These are phyloP conservation scores for Oncopodura yosiiana DNA, from an alignment of 1,140 invertebrate genomes.

Conservation along the genomic window DNA sequence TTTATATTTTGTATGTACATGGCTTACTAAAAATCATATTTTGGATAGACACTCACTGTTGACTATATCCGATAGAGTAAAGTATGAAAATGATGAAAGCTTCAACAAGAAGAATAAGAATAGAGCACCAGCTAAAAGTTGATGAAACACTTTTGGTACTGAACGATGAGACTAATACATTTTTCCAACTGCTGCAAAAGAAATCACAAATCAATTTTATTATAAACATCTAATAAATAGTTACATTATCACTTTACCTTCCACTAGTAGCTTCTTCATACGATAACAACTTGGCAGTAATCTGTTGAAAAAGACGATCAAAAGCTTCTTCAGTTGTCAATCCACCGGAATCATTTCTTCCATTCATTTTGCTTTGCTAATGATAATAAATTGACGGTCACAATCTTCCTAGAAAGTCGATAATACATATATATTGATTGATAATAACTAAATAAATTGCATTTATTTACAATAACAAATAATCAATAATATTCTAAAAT, in stretches of 20 bases:
- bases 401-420: no score
- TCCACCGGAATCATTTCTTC: conserved; percentile 1
- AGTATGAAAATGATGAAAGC: conserved; percentile 26
- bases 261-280: conserved; percentile 9
- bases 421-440: no score
- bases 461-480: no score
- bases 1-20: not conserved
- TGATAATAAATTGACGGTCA: no score
- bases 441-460: no score
- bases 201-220: not conserved
- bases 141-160: conserved; percentile 27
- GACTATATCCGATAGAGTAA: conserved; percentile 22
- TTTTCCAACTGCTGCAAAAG: conserved; percentile 25
- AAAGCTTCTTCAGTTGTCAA: conserved; percentile 32
- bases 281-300: conserved; percentile 12
- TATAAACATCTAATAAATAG: not conserved
- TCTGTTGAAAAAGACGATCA: conserved; percentile 22
- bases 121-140: conserved; percentile 26
- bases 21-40: not conserved
- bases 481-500: no score
- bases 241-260: conserved; percentile 15
- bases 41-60: conserved; percentile 13
- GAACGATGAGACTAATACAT: conserved; percentile 26
- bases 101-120: conserved; percentile 25
- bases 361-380: not conserved